phyloP scores from a whole-genome alignment of 2,888 invertebrate species.

The Hyposoter dolosus region DNA sequence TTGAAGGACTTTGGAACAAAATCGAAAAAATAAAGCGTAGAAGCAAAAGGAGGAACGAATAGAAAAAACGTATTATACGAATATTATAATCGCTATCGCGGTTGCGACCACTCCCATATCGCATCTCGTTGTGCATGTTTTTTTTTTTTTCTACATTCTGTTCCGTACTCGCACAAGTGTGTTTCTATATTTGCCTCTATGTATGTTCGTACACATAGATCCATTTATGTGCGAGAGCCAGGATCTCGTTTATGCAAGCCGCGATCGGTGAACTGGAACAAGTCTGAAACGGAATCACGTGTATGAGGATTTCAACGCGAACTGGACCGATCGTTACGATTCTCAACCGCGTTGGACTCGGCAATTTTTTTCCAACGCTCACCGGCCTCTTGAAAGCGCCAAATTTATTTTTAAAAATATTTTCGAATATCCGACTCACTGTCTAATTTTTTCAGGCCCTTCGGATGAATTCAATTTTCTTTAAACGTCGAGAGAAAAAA shows the following conservation, averaged over 20 bases:
- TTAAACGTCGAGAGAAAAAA: too few species aligned
- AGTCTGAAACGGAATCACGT: slow-evolving; percentile 56
- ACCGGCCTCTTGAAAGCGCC: background rate
- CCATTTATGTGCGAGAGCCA: slow-evolving; percentile 51
- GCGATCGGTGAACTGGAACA: slow-evolving; percentile 72
- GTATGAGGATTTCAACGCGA: slow-evolving; percentile 28
- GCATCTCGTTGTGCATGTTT: slow-evolving; percentile 45
- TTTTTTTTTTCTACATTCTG: slow-evolving; percentile 19
- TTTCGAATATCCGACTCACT: background rate
- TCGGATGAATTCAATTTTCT: background rate
- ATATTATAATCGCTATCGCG: slow-evolving; percentile 52
- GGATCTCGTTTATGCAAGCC: slow-evolving; percentile 72
- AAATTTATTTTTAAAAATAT: background rate
- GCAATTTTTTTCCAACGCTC: background rate
- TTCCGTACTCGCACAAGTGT: slow-evolving; percentile 22
- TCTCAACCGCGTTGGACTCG: background rate
- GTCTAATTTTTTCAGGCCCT: too few species aligned
- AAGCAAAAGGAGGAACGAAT: slow-evolving; percentile 5
- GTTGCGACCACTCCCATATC: slow-evolving; percentile 68
- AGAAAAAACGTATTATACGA: slow-evolving; percentile 35
- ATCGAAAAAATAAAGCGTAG: background rate
- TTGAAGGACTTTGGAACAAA: background rate
- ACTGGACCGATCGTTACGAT: slow-evolving; percentile 2
- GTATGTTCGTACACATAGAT: background rate
- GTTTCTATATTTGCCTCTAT: slow-evolving; percentile 39